phyloP scores from a whole-genome alignment of 1,140 invertebrate genomes.

The Papilio dardanus region DNA sequence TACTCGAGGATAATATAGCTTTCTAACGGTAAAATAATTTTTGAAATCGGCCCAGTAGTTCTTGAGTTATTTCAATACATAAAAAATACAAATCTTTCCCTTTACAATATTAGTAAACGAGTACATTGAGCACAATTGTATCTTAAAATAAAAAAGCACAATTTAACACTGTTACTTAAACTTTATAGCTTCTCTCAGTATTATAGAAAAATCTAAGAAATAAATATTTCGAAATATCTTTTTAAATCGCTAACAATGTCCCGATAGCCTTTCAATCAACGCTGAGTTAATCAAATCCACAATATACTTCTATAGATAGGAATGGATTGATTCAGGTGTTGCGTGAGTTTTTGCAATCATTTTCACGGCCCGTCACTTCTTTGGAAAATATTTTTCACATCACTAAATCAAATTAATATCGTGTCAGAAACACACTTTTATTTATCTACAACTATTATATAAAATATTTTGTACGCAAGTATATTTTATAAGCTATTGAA shows the following conservation, averaged over 20 bases:
- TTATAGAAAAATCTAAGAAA: neutral
- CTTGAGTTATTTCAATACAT: too few species aligned
- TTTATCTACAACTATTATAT: neutral
- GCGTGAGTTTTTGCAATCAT: neutral
- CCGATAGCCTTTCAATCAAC: neutral
- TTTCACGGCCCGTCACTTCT: slow-evolving; percentile 10
- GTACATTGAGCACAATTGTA: too few species aligned
- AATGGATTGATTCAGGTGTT: neutral
- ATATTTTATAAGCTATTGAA: neutral
- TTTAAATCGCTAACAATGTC: neutral
- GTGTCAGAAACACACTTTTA: neutral
- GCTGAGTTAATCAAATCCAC: neutral
- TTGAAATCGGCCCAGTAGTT: too few species aligned
- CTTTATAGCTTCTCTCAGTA: neutral
- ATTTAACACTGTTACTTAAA: too few species aligned
- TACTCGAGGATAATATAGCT: too few species aligned
- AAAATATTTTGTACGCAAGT: neutral
- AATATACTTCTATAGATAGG: slow-evolving; percentile 10
- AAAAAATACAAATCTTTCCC: too few species aligned
- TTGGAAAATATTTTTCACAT: neutral
- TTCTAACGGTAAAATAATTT: too few species aligned
- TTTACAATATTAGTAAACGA: too few species aligned
- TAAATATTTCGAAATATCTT: neutral
- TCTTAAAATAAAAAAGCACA: too few species aligned
- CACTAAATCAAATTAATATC: neutral